Conservation (phyloP, 2,113 vertebrate species). For the Gymnogyps californianus region DNA sequence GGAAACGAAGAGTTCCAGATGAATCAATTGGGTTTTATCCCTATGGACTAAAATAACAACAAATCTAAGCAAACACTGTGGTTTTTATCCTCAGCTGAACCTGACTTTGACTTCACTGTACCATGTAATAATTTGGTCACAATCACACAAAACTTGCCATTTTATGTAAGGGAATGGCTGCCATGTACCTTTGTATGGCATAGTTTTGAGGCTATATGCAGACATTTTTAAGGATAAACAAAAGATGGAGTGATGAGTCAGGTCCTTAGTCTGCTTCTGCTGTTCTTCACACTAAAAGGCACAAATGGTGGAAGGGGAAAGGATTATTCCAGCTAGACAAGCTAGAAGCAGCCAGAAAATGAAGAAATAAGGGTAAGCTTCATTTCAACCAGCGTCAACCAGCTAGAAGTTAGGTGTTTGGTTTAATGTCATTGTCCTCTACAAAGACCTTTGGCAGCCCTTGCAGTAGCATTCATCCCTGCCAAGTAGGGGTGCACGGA, state of each 20-base stretch:
- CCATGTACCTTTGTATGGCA: neutral
- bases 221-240: neutral
- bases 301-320: neutral
- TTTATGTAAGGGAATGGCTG: neutral
- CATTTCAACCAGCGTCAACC: neutral
- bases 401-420: neutral
- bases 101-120: neutral
- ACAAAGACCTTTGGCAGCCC: neutral
- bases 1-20: neutral
- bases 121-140: neutral
- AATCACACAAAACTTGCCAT: neutral
- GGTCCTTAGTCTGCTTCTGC: neutral
- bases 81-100: neutral
- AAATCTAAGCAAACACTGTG: neutral
- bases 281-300: neutral
- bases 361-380: neutral
- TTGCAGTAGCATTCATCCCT: neutral
- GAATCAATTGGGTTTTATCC: neutral
- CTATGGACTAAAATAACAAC: neutral
- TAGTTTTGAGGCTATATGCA: neutral
- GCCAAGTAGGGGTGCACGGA: neutral
- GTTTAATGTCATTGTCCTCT: neutral
- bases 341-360: neutral
- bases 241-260: neutral
- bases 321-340: neutral